These are phyloP conservation scores for Trochalopteron elliotii DNA, from an alignment of 2,113 vertebrate genomes.

Conservation along the genomic window DNA sequence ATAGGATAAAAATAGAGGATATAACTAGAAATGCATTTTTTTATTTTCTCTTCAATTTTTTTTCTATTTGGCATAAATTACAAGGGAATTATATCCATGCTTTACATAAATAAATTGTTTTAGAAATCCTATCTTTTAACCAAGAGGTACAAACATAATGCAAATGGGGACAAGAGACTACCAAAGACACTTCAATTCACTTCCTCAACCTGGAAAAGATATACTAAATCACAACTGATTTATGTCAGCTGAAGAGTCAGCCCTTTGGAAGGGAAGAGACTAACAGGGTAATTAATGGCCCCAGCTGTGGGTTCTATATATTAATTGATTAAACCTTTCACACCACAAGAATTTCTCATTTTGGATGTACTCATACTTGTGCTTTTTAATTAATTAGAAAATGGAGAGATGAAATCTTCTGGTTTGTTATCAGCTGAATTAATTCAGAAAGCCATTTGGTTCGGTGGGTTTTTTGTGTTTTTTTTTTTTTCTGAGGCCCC, in stretches of 20 bases:
- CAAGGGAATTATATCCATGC: background rate
- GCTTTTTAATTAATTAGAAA: conserved; percentile 44
- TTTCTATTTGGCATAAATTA: background rate
- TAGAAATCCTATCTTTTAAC: background rate
- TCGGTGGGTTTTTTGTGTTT: background rate
- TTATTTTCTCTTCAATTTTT: background rate
- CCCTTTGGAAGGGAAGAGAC: background rate
- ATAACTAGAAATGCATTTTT: background rate
- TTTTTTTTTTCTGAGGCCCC: background rate
- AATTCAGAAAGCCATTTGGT: background rate
- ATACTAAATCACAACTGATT: background rate
- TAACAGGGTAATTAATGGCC: conserved; percentile 5
- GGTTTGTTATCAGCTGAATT: background rate
- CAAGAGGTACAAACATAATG: background rate
- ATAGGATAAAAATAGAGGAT: background rate
- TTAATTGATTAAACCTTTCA: conserved; percentile 32
- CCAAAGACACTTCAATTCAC: background rate
- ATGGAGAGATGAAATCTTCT: background rate
- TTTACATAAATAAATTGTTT: background rate
- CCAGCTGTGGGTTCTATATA: background rate
- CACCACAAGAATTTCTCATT: conserved; percentile 18
- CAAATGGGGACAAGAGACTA: background rate
- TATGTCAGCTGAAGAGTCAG: background rate
- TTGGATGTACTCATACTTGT: background rate
- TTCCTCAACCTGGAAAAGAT: background rate